A percentile compares a stretch with the other conserved stretches of the same genome.
phyloP scores from a whole-genome alignment of 2,888 invertebrate species.

The Ormyrus labotus region DNA sequence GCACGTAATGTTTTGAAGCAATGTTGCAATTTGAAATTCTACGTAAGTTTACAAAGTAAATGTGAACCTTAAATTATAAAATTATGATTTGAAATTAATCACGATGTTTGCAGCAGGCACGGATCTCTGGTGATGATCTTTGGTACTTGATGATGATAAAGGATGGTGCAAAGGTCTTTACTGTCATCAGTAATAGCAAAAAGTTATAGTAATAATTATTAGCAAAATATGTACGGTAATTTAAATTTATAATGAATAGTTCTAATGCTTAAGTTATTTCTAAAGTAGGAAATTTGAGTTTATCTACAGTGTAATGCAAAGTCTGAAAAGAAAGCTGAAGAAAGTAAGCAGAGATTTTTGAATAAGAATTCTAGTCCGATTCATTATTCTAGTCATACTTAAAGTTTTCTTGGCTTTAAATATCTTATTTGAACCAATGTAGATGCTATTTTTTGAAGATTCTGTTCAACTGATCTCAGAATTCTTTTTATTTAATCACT shows the following conservation, averaged over 20 bases:
- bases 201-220: constrained; percentile 45
- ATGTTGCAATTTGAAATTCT: constrained; percentile 32
- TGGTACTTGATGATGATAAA: constrained; percentile 48
- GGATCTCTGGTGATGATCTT: constrained; percentile 35
- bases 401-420: constrained; percentile 62
- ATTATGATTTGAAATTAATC: constrained; percentile 17
- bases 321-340: constrained; percentile 46
- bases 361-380: constrained; percentile 71
- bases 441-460: constrained; percentile 17
- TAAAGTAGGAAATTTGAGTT: constrained; percentile 41
- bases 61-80: constrained; percentile 4
- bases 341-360: constrained; percentile 53
- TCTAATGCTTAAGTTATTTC: constrained; percentile 46
- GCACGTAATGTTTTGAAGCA: constrained; percentile 67
- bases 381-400: constrained; percentile 70
- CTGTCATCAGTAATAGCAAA: constrained; percentile 39
- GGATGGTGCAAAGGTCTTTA: constrained; percentile 33
- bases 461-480: constrained; percentile 47
- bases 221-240: constrained; percentile 42
- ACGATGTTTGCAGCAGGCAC: constrained; percentile 22
- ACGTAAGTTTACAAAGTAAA: constrained; percentile 15
- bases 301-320: constrained; percentile 38
- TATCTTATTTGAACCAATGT: constrained; percentile 44
- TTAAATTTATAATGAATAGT: constrained; percentile 34
- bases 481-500: constrained; percentile 38